Evolutionary conservation across 2,888 invertebrate genomes (phyloP).

Genomic region (Gastracanthus pulcherrimus): DNA sequence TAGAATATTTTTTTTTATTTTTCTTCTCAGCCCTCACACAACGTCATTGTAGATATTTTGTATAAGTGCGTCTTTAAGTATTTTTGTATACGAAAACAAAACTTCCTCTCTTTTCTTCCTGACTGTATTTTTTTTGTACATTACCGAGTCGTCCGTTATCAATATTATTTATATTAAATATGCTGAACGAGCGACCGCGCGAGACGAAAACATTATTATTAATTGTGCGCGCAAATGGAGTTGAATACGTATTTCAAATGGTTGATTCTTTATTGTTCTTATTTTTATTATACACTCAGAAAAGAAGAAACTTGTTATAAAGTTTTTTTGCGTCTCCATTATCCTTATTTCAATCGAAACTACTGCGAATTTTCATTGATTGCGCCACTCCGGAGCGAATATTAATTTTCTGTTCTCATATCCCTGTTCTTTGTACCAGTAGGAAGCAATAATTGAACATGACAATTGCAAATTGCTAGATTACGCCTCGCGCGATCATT

Average conservation of each 20-base stretch:
- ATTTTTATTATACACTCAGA: background rate
- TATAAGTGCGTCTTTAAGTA: slow-evolving; percentile 26
- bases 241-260: slow-evolving; percentile 27
- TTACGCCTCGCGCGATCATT: background rate
- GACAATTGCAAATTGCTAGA: background rate
- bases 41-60: slow-evolving; percentile 48
- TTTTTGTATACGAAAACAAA: slow-evolving; percentile 43
- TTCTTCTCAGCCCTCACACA: slow-evolving; percentile 18
- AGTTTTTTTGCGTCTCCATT: slow-evolving; percentile 32
- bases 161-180: slow-evolving; percentile 75
- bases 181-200: slow-evolving; percentile 25
- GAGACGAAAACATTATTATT: background rate
- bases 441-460: background rate
- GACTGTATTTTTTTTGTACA: slow-evolving; percentile 68
- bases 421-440: background rate
- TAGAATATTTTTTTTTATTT: slow-evolving; percentile 22
- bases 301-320: slow-evolving; percentile 38
- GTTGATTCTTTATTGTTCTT: background rate
- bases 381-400: background rate
- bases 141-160: slow-evolving; percentile 66
- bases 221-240: background rate
- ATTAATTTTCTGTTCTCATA: no score
- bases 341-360: background rate
- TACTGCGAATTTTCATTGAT: background rate
- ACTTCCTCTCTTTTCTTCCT: slow-evolving; percentile 39